Evolutionary conservation across 2,797 vertebrate species (phyloP).

Genomic region (Glossophaga mutica): DNA sequence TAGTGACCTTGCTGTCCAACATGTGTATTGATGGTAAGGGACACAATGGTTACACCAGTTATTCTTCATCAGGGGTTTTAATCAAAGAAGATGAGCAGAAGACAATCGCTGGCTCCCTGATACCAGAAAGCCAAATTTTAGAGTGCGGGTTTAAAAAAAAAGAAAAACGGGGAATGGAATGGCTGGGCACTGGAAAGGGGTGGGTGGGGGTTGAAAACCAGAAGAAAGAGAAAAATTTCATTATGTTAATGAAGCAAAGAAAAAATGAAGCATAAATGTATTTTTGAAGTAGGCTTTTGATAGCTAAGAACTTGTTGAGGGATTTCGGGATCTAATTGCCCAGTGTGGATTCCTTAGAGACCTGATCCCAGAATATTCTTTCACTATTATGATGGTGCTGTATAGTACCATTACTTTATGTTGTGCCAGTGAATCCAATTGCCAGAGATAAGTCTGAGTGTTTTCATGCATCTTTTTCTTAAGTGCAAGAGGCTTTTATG

Average conservation of each 20-base stretch:
- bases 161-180: constrained; percentile 14
- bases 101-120: constrained; percentile 76
- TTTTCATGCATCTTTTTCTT: constrained; percentile 75
- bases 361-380: constrained; percentile 69
- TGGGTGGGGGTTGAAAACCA: constrained; percentile 22
- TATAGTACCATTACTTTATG: constrained; percentile 68
- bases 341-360: constrained; percentile 65
- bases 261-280: constrained; percentile 52
- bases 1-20: constrained; percentile 20
- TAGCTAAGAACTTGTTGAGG: constrained; percentile 57
- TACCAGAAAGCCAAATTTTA: constrained; percentile 63
- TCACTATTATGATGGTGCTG: constrained; percentile 72
- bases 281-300: constrained; percentile 71
- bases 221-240: constrained; percentile 53
- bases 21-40: constrained; percentile 39
- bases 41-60: not conserved
- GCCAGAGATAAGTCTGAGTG: constrained; percentile 78
- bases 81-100: constrained; percentile 75
- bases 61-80: constrained; percentile 54
- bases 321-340: constrained; percentile 52
- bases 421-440: constrained; percentile 82
- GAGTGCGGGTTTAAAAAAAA: not conserved
- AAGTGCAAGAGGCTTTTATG: constrained; percentile 48
- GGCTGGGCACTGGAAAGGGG: not conserved
- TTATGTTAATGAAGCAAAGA: constrained; percentile 66